These are phyloP conservation scores for Phrynosoma blainvillii DNA, from an alignment of 2,113 vertebrate species.

Conservation along the genomic window DNA sequence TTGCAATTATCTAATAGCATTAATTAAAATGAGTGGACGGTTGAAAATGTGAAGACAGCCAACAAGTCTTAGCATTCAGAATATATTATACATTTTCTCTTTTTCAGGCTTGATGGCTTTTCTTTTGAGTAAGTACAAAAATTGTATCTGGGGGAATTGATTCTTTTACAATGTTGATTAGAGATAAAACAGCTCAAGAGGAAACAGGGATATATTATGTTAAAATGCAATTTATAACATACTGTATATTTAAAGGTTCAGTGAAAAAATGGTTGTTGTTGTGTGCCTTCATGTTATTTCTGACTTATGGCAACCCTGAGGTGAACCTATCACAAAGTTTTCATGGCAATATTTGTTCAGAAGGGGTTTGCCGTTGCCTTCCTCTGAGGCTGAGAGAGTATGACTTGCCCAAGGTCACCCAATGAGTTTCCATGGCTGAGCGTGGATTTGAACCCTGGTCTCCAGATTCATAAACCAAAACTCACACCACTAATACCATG, in stretches of 20 bases:
- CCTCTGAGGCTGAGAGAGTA: too few relatives aligned
- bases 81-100: conserved; percentile 69
- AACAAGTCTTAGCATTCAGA: not conserved
- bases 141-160: conserved; percentile 19
- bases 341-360: too few relatives aligned
- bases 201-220: not conserved
- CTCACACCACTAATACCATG: too few relatives aligned
- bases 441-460: too few relatives aligned
- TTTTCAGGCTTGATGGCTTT: conserved; percentile 92
- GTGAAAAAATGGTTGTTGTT: too few relatives aligned
- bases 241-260: conserved; percentile 36
- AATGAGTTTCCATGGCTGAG: too few relatives aligned
- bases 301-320: too few relatives aligned
- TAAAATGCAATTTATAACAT: not conserved
- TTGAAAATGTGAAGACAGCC: not conserved
- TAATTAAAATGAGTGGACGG: not conserved
- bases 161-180: conserved; percentile 2
- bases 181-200: not conserved
- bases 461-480: not conserved
- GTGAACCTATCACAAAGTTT: too few relatives aligned
- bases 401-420: too few relatives aligned
- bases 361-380: too few relatives aligned
- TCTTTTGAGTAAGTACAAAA: conserved; percentile 91
- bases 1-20: not conserved
- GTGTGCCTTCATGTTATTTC: too few relatives aligned